phyloP scores from a whole-genome alignment of 2,113 vertebrate genomes.

The Abramis brama region DNA sequence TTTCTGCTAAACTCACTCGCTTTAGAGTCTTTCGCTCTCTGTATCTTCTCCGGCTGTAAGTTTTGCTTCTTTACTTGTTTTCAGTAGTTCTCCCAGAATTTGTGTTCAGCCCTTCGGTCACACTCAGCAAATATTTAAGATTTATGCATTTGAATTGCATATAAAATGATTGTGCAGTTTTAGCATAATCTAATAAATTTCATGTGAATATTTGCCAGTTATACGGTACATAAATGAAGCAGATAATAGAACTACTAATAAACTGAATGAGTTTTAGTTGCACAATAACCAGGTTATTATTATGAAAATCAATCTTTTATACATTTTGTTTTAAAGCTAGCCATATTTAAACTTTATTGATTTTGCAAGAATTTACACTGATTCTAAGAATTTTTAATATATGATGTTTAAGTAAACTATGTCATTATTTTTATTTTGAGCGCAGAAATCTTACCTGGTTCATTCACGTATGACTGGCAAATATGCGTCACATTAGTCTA shows the following conservation, averaged over 20 bases:
- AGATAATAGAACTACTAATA: neutral
- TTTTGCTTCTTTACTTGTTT: constrained; percentile 56
- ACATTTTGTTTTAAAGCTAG: too few species aligned
- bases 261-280: neutral
- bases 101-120: too few species aligned
- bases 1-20: constrained; percentile 59
- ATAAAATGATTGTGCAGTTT: neutral
- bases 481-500: neutral
- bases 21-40: constrained; percentile 60
- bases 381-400: neutral
- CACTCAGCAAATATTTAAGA: neutral
- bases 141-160: neutral
- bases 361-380: neutral
- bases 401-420: neutral
- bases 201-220: neutral
- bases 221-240: neutral
- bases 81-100: neutral
- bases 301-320: too few species aligned
- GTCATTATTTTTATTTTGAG: neutral
- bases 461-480: neutral
- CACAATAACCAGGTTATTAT: neutral
- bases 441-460: neutral
- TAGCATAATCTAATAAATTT: neutral
- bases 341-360: too few species aligned
- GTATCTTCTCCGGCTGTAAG: constrained; percentile 71